Evolutionary conservation across 1,140 invertebrate genomes (phyloP), one percentile per base, ranked within the genome.

Genomic region (Schlechtendalia chinensis): DNA sequence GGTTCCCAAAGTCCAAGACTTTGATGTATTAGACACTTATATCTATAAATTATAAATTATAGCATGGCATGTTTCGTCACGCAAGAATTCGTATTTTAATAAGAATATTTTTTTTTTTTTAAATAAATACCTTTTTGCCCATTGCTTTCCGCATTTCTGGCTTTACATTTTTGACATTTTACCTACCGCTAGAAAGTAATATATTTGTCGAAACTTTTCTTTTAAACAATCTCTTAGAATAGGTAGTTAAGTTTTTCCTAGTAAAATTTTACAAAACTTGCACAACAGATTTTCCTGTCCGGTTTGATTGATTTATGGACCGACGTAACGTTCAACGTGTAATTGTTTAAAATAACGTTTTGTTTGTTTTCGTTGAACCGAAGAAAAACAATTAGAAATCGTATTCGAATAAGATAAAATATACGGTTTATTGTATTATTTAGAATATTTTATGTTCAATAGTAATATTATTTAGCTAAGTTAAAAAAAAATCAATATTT

Each of bases 211-310:
- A 24, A 69, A 69, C 65, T 69, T 69, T 69, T 22, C 11, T 69
- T 69, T 69, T 29, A 45, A 67, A 67, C 63, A 67, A 67, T 67
- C 32, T 67, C 63, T 67, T 22, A 5, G 32, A 45, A 45, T 47
- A 12, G 14, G 32, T 8, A 3, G 3, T 19, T 24, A 47, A 69
- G 65, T 69, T 65, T 39, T 69, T 69, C 39, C 5, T 5, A 69
- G 65, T 69, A 47, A 69, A 69, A 69, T 69, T 69, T 27, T 69
- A 69, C 4, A 24, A 69, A 45, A 69, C 39, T 47, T 24, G 65
- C 65, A 14, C 39, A 22, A 47, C 32, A 69, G 65, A 69, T 69
- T 69, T 24, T 47, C 65, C 4, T 69, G 65, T 69, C 65, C n/a
- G 16, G 65, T 47, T 17, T 47, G 39, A 69, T 47, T 69, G 65